Percentiles rank a stretch among this genome's conserved stretches.
Evolutionary conservation across 2,113 vertebrate genomes (phyloP).

Genomic region (Silurus meridionalis): DNA sequence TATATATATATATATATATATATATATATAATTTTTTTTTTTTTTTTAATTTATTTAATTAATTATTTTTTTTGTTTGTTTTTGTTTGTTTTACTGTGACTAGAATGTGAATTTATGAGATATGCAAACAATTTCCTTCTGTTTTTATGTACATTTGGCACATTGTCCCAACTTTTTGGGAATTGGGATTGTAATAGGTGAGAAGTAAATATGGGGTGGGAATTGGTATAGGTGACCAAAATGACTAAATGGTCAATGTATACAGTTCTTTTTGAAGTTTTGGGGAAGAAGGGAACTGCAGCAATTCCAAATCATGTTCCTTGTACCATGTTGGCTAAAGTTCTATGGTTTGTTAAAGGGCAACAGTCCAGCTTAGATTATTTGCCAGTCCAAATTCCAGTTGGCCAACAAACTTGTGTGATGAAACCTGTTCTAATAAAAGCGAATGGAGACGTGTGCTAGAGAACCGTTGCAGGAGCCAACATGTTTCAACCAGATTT

Average conservation of each 20-base stretch:
- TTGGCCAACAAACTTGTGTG: too few species aligned
- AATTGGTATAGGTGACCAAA: background rate
- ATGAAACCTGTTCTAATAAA: background rate
- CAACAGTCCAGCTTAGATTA: background rate
- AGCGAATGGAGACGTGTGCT: background rate
- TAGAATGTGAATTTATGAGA: too few species aligned
- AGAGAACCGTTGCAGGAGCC: background rate
- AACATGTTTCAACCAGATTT: background rate
- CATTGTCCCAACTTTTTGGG: too few species aligned
- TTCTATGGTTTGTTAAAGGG: background rate
- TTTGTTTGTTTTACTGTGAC: too few species aligned
- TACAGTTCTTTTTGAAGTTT: background rate
- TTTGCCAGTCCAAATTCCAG: background rate
- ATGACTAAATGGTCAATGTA: background rate
- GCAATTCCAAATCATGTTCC: background rate
- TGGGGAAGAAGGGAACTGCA: background rate
- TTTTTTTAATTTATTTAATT: too few species aligned
- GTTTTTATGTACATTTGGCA: too few species aligned
- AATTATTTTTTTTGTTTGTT: too few species aligned
- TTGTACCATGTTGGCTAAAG: background rate
- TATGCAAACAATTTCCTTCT: too few species aligned
- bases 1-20: too few species aligned
- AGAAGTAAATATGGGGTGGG: background rate
- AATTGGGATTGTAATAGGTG: background rate
- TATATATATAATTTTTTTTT: too few species aligned